Evolutionary conservation across 2,888 invertebrate genomes (phyloP).

Genomic region (Heteromurus nitidus): DNA sequence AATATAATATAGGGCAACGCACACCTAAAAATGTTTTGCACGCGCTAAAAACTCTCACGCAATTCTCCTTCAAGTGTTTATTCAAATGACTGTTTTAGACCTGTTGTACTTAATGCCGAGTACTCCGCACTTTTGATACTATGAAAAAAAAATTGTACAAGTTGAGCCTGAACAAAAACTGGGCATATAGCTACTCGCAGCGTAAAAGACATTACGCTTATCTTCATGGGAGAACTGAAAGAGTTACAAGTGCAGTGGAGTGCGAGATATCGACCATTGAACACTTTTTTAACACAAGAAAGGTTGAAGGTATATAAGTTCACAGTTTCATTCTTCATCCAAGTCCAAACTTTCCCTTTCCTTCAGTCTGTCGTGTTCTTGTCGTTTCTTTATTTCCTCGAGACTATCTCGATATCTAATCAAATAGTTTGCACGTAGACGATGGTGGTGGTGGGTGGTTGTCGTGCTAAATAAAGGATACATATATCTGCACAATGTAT

Average conservation of each 20-base stretch:
- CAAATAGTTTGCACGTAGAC: too few species aligned
- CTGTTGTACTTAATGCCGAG: conserved; percentile 5
- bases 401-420: too few species aligned
- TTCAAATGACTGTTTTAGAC: conserved; percentile 6
- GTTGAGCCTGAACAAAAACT: neutral
- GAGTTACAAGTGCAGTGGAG: neutral
- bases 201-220: neutral
- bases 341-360: too few species aligned
- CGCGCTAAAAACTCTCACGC: conserved; percentile 11
- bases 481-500: too few species aligned
- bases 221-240: neutral
- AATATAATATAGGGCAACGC: too few species aligned
- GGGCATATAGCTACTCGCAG: neutral
- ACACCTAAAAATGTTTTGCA: too few species aligned
- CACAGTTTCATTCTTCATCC: too few species aligned
- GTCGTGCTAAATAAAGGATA: too few species aligned
- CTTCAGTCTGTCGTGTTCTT: neutral
- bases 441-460: too few species aligned
- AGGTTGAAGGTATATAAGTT: too few species aligned
- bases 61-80: neutral
- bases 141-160: neutral
- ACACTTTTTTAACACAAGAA: neutral
- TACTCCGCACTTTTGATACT: neutral
- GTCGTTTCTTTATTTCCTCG: too few species aligned
- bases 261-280: neutral